Evolutionary conservation across 2,797 vertebrate species (phyloP).

Genomic region (Coendou prehensilis): DNA sequence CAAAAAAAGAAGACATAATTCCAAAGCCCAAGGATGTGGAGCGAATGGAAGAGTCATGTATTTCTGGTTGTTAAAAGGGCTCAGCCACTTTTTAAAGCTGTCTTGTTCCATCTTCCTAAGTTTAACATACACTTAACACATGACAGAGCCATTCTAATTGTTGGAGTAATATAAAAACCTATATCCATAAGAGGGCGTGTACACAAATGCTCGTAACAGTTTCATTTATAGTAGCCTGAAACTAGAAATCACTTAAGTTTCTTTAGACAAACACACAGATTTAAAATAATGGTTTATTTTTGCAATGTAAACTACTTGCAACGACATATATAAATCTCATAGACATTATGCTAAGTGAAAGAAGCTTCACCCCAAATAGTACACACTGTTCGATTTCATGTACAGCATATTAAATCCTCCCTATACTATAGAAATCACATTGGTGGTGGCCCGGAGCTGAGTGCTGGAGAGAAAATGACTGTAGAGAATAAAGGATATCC

Average conservation of each 20-base stretch:
- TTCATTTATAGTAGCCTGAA: background rate
- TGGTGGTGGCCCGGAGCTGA: background rate
- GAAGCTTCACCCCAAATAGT: background rate
- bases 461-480: background rate
- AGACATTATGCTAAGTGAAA: background rate
- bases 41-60: background rate
- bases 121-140: background rate
- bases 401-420: background rate
- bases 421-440: background rate
- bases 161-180: conserved; percentile 9
- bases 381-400: background rate
- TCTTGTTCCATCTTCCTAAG: background rate
- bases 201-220: background rate
- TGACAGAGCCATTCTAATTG: background rate
- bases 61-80: background rate
- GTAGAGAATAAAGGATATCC: background rate
- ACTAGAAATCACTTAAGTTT: background rate
- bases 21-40: background rate
- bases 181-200: background rate
- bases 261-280: background rate
- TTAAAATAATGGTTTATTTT: background rate
- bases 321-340: background rate
- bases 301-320: background rate
- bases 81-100: background rate
- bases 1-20: background rate